Base-by-base conservation (phyloP, 1,140 invertebrate genomes). In the Pseudobourletiella spinata region DNA sequence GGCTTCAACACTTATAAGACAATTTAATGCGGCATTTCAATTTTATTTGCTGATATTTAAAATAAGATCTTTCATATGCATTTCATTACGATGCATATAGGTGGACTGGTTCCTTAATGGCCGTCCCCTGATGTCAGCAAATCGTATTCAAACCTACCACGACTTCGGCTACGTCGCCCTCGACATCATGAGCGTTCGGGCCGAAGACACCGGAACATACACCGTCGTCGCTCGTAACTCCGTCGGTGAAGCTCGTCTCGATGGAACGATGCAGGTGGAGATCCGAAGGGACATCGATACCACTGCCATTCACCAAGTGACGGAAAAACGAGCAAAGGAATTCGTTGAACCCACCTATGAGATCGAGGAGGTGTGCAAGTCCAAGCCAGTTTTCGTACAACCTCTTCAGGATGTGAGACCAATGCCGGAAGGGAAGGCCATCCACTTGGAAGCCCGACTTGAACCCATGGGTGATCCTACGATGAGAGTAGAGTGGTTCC, bases 101-200 rank as follows among this genome's bases (percentile, higher is more conserved):
- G 32, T 39, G 8, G 32, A 39, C 8, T 94, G 91, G 91, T 92
- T 90, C 71, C 88, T 89, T 71, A 94, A 95, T 76, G 89, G 89
- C 11, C 86, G 87, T 73, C 79, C 87, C 51, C 85, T 91, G 0
- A 86, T 85, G 68, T 82, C 83, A 48, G 89, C 90, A 25, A 91
- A 87, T 72, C 81, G 90, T 70, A 91, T 91, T 69, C 88, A 94
- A 74, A 93, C 88, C 6, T 91, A 92, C 74, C 87, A 95, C 71
- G 92, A 97, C 75, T 96, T 96, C 77, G 92, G 93, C 59, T 95
- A 95, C 71, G 91, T 96, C 6, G 87, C 91, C 44, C 81, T 98
- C 63, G 93, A 97, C 72, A 94, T 98, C 68, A 78, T 90, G 57
- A 89, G 87, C 74, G 91, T 95, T 8, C 79, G 88, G 35, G 80